phyloP scores from a whole-genome alignment of 2,113 vertebrate species.

The Vidua macroura region DNA sequence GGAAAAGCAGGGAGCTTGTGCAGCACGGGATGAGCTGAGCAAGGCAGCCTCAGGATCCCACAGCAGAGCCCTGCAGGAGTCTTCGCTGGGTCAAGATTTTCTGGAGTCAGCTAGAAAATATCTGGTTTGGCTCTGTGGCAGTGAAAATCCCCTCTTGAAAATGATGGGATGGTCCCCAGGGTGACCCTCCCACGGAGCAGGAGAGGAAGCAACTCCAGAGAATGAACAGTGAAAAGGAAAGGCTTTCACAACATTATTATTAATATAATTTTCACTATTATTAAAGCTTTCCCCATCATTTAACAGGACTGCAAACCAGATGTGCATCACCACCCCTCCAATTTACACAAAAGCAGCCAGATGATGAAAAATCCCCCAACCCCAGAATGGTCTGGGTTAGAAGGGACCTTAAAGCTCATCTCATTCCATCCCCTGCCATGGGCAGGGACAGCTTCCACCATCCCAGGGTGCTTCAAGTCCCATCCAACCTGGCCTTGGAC shows the following conservation, averaged over 20 bases:
- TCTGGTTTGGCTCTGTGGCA: not conserved
- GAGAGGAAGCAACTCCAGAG: not conserved
- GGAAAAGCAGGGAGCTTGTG: fast-evolving
- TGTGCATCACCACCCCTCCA: fast-evolving
- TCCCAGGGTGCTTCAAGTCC: not conserved
- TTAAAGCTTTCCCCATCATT: not conserved
- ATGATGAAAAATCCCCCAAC: not conserved
- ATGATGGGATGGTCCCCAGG: not conserved
- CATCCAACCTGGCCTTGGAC: fast-evolving
- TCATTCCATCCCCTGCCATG: not conserved
- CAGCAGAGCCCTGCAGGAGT: not conserved
- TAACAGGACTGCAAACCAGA: not conserved
- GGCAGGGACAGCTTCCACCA: not conserved
- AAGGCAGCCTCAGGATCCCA: not conserved
- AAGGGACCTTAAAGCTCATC: not conserved
- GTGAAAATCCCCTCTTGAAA: not conserved
- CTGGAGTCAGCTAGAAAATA: not conserved
- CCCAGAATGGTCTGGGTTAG: not conserved
- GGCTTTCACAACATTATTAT: not conserved
- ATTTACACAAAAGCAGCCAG: not conserved
- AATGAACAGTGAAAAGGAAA: not conserved
- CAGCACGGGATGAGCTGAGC: not conserved
- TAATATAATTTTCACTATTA: too few relatives aligned
- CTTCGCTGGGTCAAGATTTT: not conserved
- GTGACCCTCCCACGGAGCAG: fast-evolving